Conservation (phyloP, 2,113 vertebrate species). For the Anolis sagrei region DNA sequence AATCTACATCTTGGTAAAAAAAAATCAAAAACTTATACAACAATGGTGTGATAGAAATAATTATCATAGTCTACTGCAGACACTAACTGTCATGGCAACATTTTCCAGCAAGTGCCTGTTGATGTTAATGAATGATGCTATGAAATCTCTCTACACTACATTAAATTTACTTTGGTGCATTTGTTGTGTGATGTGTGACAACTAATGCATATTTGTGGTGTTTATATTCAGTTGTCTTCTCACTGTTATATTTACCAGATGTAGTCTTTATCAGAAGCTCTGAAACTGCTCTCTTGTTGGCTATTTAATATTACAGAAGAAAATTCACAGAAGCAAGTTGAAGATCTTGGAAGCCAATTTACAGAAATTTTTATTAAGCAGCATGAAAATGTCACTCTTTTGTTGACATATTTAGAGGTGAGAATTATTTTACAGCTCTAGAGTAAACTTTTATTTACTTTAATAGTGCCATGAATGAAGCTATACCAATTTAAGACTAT, state of each 20-base stretch:
- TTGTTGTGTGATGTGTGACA: background rate
- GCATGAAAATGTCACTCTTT: constrained; percentile 89
- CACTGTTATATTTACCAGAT: background rate
- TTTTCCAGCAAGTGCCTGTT: background rate
- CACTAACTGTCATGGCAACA: background rate
- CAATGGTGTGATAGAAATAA: background rate
- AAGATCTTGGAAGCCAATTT: constrained; percentile 92
- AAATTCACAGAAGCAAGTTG: constrained; percentile 85
- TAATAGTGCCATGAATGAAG: background rate
- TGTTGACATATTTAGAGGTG: constrained; percentile 92
- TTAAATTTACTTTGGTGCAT: background rate
- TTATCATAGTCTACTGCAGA: background rate
- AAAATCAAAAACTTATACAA: background rate
- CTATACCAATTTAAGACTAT: accelerated
- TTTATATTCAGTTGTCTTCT: background rate
- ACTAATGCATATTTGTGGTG: background rate
- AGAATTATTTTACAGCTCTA: constrained; percentile 11
- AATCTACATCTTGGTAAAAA: too few species aligned
- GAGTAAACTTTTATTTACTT: background rate
- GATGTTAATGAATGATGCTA: background rate
- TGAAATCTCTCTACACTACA: background rate
- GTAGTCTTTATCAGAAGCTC: constrained; percentile 8
- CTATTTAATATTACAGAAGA: constrained; percentile 84
- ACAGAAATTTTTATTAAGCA: constrained; percentile 94
- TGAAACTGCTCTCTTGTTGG: constrained; percentile 27